Evolutionary conservation across 2,888 invertebrate genomes (phyloP).

Genomic region (Hofmannophila pseudospretella): DNA sequence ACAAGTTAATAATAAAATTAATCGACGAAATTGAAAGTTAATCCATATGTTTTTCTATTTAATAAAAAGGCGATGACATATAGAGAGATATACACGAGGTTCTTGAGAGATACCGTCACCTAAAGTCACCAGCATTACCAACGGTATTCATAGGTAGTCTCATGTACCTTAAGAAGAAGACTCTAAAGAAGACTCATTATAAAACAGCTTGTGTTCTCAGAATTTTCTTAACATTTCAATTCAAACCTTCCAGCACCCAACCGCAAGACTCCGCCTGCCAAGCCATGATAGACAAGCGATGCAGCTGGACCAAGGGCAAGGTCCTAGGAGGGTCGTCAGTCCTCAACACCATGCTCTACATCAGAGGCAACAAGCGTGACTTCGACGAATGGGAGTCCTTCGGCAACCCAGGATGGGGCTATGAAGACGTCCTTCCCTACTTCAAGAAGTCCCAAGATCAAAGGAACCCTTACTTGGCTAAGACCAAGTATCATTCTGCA

Average conservation of each 20-base stretch:
- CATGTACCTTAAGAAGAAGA: too few relatives aligned
- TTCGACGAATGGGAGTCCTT: slow-evolving; percentile 91
- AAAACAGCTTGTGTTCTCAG: not conserved
- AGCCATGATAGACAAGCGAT: slow-evolving; percentile 90
- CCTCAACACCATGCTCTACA: slow-evolving; percentile 94
- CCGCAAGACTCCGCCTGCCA: slow-evolving; percentile 90
- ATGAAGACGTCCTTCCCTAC: slow-evolving; percentile 87
- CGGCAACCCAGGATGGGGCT: slow-evolving; percentile 94
- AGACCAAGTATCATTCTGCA: slow-evolving; percentile 82
- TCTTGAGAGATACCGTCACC: too few relatives aligned
- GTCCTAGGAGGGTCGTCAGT: slow-evolving; percentile 92
- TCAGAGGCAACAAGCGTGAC: slow-evolving; percentile 91
- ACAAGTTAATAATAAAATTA: too few relatives aligned
- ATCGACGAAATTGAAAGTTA: too few relatives aligned
- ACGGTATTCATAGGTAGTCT: too few relatives aligned
- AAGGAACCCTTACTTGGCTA: slow-evolving; percentile 91
- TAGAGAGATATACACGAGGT: too few relatives aligned
- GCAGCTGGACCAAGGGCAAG: slow-evolving; percentile 94
- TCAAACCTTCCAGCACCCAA: slow-evolving; percentile 81
- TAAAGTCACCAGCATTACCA: too few relatives aligned
- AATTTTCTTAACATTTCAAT: not conserved
- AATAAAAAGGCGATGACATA: too few relatives aligned
- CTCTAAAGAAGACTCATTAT: too few relatives aligned
- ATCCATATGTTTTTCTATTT: too few relatives aligned
- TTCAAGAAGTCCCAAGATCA: slow-evolving; percentile 93